Evolutionary conservation across 2,888 invertebrate species (phyloP).

Genomic region (Stegana nigrithorax): DNA sequence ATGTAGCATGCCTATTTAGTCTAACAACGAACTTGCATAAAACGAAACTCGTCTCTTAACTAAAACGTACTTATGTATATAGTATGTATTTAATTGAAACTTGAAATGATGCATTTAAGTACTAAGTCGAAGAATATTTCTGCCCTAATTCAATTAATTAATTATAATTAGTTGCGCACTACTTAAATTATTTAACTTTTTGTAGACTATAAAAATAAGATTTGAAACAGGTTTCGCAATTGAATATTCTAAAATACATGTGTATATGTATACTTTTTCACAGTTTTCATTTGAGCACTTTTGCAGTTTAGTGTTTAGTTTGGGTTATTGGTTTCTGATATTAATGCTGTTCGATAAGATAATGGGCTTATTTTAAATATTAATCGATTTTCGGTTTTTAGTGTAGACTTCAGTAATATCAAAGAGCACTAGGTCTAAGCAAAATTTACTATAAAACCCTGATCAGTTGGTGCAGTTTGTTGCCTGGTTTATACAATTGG

Average conservation of each 20-base stretch:
- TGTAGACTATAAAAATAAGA: background rate
- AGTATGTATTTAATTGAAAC: slow-evolving; percentile 12
- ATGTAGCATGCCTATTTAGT: slow-evolving; percentile 25
- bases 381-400: background rate
- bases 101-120: slow-evolving; percentile 2
- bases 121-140: background rate
- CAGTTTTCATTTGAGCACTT: background rate
- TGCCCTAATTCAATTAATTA: background rate
- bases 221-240: background rate
- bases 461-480: background rate
- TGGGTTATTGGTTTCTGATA: background rate
- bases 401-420: background rate
- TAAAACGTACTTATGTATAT: slow-evolving; percentile 17
- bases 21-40: slow-evolving; percentile 36
- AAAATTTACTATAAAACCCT: background rate
- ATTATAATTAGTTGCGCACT: too few relatives aligned
- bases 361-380: background rate
- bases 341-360: background rate
- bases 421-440: background rate
- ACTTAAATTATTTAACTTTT: background rate
- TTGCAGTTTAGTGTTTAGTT: background rate
- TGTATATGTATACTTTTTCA: background rate
- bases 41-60: slow-evolving; percentile 25
- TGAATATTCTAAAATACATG: background rate
- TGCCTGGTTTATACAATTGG: slow-evolving; percentile 24